Conservation (phyloP, 2,797 vertebrate species). For the Sciaenops ocellatus region DNA sequence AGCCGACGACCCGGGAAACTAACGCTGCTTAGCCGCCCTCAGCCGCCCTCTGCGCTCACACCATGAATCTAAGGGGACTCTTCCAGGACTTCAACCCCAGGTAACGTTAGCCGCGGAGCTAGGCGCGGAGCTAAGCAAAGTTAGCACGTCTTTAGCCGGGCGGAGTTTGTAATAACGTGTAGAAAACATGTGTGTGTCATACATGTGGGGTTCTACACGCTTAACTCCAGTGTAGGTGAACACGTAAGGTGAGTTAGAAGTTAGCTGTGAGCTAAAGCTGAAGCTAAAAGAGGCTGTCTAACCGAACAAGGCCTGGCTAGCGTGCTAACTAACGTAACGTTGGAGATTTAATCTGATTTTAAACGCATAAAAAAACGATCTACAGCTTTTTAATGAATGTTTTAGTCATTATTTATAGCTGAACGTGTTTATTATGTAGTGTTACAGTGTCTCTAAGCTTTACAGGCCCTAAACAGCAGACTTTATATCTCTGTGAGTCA, state of each 20-base stretch:
- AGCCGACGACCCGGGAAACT: neutral
- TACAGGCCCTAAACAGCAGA: neutral
- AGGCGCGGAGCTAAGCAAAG: neutral
- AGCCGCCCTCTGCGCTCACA: neutral
- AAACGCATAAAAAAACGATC: neutral
- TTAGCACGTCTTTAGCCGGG: too few species aligned
- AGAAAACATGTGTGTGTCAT: neutral
- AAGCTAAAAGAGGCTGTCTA: neutral
- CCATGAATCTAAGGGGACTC: conserved; percentile 82
- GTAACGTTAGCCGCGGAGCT: conserved; percentile 59
- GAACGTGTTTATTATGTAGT: neutral
- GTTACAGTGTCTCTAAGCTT: neutral
- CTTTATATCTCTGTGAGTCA: neutral
- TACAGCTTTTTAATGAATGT: neutral
- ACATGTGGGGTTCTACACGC: rapidly evolving
- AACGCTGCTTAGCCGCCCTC: conserved; percentile 12
- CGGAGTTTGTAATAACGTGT: neutral
- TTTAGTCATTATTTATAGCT: neutral
- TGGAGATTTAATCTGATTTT: neutral
- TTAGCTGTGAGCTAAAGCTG: neutral
- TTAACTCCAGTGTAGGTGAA: rapidly evolving
- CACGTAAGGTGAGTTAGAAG: rapidly evolving
- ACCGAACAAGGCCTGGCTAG: conserved; percentile 45
- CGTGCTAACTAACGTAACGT: conserved; percentile 7
- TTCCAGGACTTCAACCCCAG: conserved; percentile 85